Base-by-base conservation (phyloP, 2,113 vertebrate genomes). In the Notechis scutatus region DNA sequence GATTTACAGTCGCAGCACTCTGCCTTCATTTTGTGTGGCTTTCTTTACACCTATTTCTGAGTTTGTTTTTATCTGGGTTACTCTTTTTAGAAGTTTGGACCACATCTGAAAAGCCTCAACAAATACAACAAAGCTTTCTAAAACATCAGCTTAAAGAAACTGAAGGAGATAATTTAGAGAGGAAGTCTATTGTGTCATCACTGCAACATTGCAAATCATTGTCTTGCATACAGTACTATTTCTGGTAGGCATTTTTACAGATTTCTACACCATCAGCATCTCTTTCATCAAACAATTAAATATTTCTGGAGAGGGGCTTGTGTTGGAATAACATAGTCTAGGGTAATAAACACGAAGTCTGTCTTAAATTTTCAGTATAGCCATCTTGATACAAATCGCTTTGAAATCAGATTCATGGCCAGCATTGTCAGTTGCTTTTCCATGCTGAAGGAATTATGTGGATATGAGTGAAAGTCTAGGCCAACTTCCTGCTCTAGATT, bases 101-200 rank as follows among this genome's bases (percentile, higher is more conserved):
- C 85, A 47, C n/a, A 52, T 95, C 95, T 93, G 93, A 91, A 90
- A 86, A 94, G 94, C 94, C 95, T 91, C n/a, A 42, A 88, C 89
- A 94, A 69, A 85, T 95, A 91, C 93, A 94, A 55, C n/a, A 88
- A 92, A 96, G 95, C 92, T 91, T 92, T 94, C 94, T 57, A 52
- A 94, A 50, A 95, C 92, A 95, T 90, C 69, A 94, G 95, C 89
- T 91, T 85, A 95, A 96, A 97, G 96, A 93, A 96, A 97, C 97
- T 95, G 94, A 95, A 95, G 94, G 95, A 0, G 61, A 96, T 92
- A 42, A 42, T 81, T 42, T 81, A 21, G 74, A 81, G 34, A 81
- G 34, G 74, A 81, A 81, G 96, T 97, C 95, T 97, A 96, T 95
- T 96, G 95, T 93, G 94, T 92, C 96, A 93, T 95, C 94, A 93